phyloP scores from a whole-genome alignment of 2,113 vertebrate genomes.

The Pseudopipra pipra region DNA sequence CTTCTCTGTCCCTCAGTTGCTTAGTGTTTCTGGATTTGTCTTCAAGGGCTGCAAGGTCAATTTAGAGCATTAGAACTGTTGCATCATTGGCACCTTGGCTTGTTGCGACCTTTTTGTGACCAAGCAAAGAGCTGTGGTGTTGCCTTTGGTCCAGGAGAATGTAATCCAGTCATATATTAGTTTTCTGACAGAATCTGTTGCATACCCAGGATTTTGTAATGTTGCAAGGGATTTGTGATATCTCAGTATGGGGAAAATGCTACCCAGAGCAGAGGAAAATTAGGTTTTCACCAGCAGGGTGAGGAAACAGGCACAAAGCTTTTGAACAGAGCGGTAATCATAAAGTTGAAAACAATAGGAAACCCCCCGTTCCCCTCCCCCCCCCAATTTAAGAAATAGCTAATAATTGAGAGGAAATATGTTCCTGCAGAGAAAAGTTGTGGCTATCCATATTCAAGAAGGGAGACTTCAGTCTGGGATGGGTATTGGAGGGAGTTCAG shows the following conservation, averaged over 20 bases:
- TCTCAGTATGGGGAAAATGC: background rate
- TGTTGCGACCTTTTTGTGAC: background rate
- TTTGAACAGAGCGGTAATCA: background rate
- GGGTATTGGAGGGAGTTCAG: background rate
- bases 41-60: background rate
- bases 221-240: background rate
- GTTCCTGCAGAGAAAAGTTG: background rate
- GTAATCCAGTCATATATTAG: background rate
- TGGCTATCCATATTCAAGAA: background rate
- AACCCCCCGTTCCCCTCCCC: too few relatives aligned
- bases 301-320: background rate
- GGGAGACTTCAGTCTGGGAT: background rate
- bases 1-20: background rate
- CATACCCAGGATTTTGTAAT: background rate
- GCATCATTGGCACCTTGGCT: background rate
- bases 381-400: background rate
- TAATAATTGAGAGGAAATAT: background rate
- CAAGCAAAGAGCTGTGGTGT: background rate
- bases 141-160: background rate
- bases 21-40: background rate
- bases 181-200: background rate
- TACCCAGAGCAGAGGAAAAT: background rate
- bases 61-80: background rate
- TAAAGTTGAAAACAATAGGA: background rate
- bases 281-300: background rate